These are phyloP conservation scores for Malacoraja senta DNA, from an alignment of 2,797 vertebrate species.

Conservation along the genomic window DNA sequence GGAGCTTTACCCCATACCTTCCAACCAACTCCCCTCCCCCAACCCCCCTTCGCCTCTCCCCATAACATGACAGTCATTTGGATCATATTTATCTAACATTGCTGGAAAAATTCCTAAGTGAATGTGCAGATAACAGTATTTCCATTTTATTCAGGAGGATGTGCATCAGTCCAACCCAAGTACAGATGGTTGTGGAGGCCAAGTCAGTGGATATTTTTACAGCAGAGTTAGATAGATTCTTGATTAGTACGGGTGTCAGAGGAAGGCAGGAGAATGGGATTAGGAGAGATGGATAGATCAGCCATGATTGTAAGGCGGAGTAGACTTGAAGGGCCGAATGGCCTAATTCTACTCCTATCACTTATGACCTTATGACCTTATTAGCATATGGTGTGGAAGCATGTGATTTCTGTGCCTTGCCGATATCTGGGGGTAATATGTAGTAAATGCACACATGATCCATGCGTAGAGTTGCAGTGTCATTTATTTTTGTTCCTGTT, in stretches of 20 bases:
- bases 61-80: background rate
- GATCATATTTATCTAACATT: conserved; percentile 15
- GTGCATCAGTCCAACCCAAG: background rate
- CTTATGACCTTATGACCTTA: no score
- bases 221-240: no score
- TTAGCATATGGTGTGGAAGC: background rate
- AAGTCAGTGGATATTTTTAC: no score
- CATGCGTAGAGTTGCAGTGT: conserved; percentile 5
- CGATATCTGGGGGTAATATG: background rate
- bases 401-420: background rate
- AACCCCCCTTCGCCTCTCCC: no score
- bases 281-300: no score
- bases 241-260: no score
- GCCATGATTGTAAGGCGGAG: no score
- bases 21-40: no score
- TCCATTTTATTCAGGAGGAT: background rate
- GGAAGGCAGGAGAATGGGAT: no score
- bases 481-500: conserved; percentile 10
- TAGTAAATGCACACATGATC: background rate
- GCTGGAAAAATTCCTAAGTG: background rate
- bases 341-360: no score
- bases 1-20: no score
- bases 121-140: background rate
- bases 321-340: no score
- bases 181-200: background rate